These are phyloP conservation scores for Habrosyne pyritoides DNA, from an alignment of 2,888 invertebrate species.

Conservation along the genomic window DNA sequence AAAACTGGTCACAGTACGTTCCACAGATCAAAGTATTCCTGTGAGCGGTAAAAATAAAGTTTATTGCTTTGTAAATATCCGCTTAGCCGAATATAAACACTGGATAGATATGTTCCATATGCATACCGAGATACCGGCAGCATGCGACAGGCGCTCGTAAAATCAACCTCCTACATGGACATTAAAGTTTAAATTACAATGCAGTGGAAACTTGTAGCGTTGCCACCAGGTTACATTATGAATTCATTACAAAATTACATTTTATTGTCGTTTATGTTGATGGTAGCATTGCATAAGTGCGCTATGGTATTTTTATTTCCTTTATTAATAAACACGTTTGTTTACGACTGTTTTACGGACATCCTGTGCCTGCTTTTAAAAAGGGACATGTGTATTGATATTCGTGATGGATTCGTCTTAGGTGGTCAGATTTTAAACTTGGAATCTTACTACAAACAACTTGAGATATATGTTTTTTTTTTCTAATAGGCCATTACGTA, in stretches of 20 bases:
- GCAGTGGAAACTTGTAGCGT: too few relatives aligned
- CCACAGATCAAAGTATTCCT: conserved; percentile 41
- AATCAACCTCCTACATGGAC: background rate
- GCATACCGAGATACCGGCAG: background rate
- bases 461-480: too few relatives aligned
- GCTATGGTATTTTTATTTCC: background rate
- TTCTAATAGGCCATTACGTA: too few relatives aligned
- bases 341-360: background rate
- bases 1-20: conserved; percentile 21
- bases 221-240: background rate
- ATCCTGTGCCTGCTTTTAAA: background rate
- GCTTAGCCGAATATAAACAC: conserved; percentile 27
- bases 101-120: conserved; percentile 11
- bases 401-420: background rate
- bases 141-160: conserved; percentile 4
- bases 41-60: conserved; percentile 59
- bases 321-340: conserved; percentile 2
- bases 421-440: background rate
- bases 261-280: conserved; percentile 5
- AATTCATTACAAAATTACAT: conserved; percentile 2
- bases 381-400: background rate
- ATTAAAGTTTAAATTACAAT: background rate
- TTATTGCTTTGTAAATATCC: conserved; percentile 59
- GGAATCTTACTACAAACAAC: background rate
- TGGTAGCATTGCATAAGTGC: conserved; percentile 1